phyloP scores from a whole-genome alignment of 2,113 vertebrate species.

The Tautogolabrus adspersus region DNA sequence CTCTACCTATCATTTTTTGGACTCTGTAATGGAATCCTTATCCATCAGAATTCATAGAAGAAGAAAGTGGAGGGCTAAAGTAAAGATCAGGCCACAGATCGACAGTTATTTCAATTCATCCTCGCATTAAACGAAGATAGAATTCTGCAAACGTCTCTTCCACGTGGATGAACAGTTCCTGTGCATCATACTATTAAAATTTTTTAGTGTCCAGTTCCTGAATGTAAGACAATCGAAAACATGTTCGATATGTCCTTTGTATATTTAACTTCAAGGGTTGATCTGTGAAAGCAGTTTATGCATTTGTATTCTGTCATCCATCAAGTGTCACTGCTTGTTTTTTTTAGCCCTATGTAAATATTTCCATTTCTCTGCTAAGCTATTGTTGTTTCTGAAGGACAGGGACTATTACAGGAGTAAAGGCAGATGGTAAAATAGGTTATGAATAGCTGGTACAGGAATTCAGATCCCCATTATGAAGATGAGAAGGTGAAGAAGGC shows the following conservation, averaged over 20 bases:
- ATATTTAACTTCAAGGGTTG: neutral
- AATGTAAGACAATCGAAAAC: neutral
- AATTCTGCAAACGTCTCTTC: too few species aligned
- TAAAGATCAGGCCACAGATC: too few species aligned
- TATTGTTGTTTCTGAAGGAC: slow-evolving; percentile 16
- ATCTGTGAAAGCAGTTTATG: slow-evolving; percentile 6
- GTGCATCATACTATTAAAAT: too few species aligned
- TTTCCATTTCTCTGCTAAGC: slow-evolving; percentile 12
- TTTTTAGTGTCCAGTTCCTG: too few species aligned
- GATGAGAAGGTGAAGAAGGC: slow-evolving; percentile 9
- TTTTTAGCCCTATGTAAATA: slow-evolving; percentile 31
- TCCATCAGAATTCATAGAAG: neutral
- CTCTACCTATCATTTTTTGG: too few species aligned
- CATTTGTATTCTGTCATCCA: slow-evolving; percentile 25
- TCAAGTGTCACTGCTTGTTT: slow-evolving; percentile 30
- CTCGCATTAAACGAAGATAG: too few species aligned
- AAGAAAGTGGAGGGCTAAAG: too few species aligned
- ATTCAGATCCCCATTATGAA: slow-evolving; percentile 24
- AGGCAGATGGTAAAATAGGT: neutral
- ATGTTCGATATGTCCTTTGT: neutral
- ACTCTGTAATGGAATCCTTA: too few species aligned
- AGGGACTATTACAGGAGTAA: slow-evolving; percentile 3
- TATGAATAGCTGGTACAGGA: neutral
- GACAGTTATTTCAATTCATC: too few species aligned
- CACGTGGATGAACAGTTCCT: too few species aligned